These are phyloP conservation scores for Macropis europaea DNA, from an alignment of 2,888 invertebrate species.

Conservation along the genomic window DNA sequence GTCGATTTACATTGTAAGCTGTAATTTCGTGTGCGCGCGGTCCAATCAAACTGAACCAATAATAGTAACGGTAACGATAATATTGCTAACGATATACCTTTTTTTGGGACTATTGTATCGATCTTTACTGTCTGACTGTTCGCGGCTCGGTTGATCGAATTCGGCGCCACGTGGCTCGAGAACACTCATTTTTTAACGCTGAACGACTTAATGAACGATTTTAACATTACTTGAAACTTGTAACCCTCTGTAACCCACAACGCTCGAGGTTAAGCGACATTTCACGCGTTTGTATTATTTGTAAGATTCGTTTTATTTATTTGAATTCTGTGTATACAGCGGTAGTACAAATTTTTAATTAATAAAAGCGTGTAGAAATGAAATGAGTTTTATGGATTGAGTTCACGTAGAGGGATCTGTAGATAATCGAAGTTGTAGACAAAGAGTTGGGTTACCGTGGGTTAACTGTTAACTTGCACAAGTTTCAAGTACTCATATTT, in stretches of 20 bases:
- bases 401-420: neutral
- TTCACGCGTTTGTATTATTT: conserved; percentile 26
- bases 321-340: conserved; percentile 33
- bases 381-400: conserved; percentile 2
- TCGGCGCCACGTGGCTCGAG: neutral
- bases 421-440: neutral
- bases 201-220: too few species aligned
- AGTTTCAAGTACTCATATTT: too few species aligned
- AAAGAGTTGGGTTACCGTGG: conserved; percentile 23
- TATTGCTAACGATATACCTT: conserved; percentile 44
- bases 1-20: conserved; percentile 42
- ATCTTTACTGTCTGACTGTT: conserved; percentile 33
- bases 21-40: conserved; percentile 46
- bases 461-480: neutral
- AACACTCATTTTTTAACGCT: neutral
- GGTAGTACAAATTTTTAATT: conserved; percentile 24
- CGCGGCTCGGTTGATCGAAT: conserved; percentile 5
- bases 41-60: conserved; percentile 66
- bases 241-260: conserved; percentile 29
- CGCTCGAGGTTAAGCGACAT: neutral
- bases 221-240: too few species aligned
- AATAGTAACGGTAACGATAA: conserved; percentile 48
- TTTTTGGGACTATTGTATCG: conserved; percentile 58
- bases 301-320: conserved; percentile 41
- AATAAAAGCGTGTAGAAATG: conserved; percentile 24